Base-by-base conservation (phyloP, 2,888 invertebrate species). In the Philopedon plagiatum region DNA sequence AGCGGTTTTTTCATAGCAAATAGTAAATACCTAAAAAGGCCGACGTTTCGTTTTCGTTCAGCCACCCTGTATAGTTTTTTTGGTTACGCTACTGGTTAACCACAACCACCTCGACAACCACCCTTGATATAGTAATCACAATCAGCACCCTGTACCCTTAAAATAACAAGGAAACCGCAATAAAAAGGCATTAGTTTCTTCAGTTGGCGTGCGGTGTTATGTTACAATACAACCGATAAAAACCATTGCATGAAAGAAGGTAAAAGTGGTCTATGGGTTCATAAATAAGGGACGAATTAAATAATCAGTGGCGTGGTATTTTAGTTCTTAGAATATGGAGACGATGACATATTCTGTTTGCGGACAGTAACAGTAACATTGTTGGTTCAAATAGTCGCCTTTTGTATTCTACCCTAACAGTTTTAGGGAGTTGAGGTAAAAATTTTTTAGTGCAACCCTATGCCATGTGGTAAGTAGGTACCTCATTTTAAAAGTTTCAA, bases 141-240 rank as follows among this genome's bases (percentile, higher is more conserved):
- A n/a, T n/a, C 4, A 46, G n/a, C 49, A 15, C n/a, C 34, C 56
- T 39, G n/a, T 58, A 60, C 37, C 46, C 60, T 60, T 49, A 67
- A 58, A 64, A 46, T 56, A 69, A 63, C 32, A 64, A 57, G 70
- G 57, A 70, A 70, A 63, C 58, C 44, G 15, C 37, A 58, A 70
- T 70, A 57, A 63, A 62, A 63, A 57, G 64, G 64, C 70, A 70
- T 56, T 61, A 62, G 71, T 71, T 66, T 65, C 65, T 71, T 66
- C 60, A 71, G 71, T 71, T 66, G 65, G 56, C 21, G 39, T 66
- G 41, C 26, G 32, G 71, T 71, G 56, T 66, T 58, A 51, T 11
- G 26, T 71, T 71, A 71, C 71, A 39, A 60, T 32, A 37, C 66
- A 56, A 61, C 68, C 41, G 44, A 57, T 63, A 63, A 63, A 70